Conservation (phyloP, 2,797 vertebrate species). For the Taeniopygia guttata region DNA sequence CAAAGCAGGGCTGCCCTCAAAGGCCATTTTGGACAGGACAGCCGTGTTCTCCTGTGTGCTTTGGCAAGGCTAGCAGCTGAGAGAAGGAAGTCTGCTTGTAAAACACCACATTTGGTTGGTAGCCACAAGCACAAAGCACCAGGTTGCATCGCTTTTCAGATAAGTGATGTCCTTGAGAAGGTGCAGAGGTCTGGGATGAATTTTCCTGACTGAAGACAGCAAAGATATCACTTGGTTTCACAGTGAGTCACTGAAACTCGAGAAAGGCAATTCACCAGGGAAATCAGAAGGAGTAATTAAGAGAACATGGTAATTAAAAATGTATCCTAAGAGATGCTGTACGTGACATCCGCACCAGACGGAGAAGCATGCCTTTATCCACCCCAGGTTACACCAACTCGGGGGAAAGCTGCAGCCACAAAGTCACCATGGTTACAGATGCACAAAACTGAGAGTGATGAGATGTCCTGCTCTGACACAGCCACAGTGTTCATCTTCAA, state of each 20-base stretch:
- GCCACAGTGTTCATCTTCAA: neutral
- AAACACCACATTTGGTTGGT: neutral
- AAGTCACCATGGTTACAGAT: conserved; percentile 73
- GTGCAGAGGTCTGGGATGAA: neutral
- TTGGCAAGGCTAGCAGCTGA: neutral
- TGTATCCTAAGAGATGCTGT: conserved; percentile 28
- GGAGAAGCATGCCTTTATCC: neutral
- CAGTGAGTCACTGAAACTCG: conserved; percentile 27
- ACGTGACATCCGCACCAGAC: neutral
- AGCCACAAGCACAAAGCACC: neutral
- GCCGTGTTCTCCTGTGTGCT: accelerated
- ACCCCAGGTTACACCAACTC: conserved; percentile 33
- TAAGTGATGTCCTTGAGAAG: neutral
- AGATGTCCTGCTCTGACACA: neutral
- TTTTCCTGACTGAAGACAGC: neutral
- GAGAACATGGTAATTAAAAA: conserved; percentile 53
- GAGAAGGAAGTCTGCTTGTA: neutral
- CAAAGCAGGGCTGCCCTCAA: neutral
- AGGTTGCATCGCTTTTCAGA: neutral
- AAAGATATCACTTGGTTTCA: neutral
- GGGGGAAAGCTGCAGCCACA: conserved; percentile 39
- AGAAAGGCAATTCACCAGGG: conserved; percentile 29
- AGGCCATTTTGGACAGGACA: accelerated
- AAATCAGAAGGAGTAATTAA: conserved; percentile 70
- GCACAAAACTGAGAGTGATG: conserved; percentile 28